These are phyloP conservation scores for Loris lydekkerianus DNA, from an alignment of 2,797 vertebrate species.

Conservation along the genomic window DNA sequence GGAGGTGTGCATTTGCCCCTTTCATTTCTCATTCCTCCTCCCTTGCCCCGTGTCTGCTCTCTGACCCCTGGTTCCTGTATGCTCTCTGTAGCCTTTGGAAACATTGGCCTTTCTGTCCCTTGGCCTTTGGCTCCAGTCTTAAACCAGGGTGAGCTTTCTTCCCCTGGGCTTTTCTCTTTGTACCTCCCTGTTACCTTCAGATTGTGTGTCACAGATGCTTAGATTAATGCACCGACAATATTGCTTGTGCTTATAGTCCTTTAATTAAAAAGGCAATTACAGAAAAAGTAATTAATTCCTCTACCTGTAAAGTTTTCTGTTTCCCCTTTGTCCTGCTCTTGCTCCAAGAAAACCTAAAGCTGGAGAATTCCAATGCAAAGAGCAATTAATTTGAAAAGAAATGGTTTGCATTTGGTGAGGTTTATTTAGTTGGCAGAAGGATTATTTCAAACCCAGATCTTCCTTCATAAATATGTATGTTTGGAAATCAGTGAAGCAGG, in stretches of 20 bases:
- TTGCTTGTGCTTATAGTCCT: not conserved
- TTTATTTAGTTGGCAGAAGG: constrained; percentile 19
- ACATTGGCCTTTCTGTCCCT: not conserved
- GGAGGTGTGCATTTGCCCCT: not conserved
- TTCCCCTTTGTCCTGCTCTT: not conserved
- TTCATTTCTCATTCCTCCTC: not conserved
- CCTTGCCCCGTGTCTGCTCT: not conserved
- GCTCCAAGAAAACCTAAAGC: constrained; percentile 23
- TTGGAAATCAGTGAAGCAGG: not conserved
- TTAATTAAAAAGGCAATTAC: not conserved
- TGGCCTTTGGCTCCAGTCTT: not conserved
- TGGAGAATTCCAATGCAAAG: not conserved
- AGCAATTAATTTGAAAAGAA: not conserved
- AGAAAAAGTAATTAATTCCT: not conserved
- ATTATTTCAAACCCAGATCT: not conserved
- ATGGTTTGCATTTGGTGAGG: not conserved
- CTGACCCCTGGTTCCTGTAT: not conserved
- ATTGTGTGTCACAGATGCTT: not conserved
- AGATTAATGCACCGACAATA: not conserved
- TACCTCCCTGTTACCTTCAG: not conserved
- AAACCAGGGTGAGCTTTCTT: not conserved
- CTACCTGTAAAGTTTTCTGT: not conserved
- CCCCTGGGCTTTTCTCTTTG: not conserved
- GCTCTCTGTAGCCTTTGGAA: not conserved
- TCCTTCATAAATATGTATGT: not conserved